Conservation (phyloP, 2,888 invertebrate species). For the Chirona hameri region DNA sequence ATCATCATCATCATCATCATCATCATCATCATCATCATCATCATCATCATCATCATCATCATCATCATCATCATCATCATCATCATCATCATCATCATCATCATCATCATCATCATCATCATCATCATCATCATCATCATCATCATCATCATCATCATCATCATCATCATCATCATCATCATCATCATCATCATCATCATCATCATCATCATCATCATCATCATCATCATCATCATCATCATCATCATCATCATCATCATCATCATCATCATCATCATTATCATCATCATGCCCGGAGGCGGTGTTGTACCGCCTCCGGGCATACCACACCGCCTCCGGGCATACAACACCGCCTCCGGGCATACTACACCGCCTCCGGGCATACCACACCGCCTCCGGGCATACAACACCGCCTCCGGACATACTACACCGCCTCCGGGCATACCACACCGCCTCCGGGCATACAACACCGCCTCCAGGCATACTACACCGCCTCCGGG, state of each 20-base stretch:
- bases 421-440: too few species aligned
- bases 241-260: not conserved
- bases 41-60: constrained; percentile 22
- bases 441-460: too few species aligned
- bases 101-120: not conserved
- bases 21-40: constrained; percentile 22
- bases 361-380: too few species aligned
- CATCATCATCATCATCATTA: constrained; percentile 22
- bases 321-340: too few species aligned
- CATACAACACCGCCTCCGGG: too few species aligned
- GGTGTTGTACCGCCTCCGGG: too few species aligned
- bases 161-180: constrained; percentile 1
- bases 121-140: not conserved
- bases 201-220: constrained; percentile 22
- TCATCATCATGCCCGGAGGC: too few species aligned
- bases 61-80: constrained; percentile 22
- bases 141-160: not conserved
- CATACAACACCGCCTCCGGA: too few species aligned
- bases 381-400: too few species aligned
- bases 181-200: constrained; percentile 6
- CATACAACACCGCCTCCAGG: too few species aligned
- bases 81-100: constrained; percentile 22
- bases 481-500: too few species aligned
- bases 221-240: constrained; percentile 5
- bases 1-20: constrained; percentile 22